A percentile compares a stretch with the other conserved stretches of the same genome.
These are phyloP conservation scores for Drosophila athabasca DNA, from an alignment of 1,140 invertebrate species.

Conservation along the genomic window DNA sequence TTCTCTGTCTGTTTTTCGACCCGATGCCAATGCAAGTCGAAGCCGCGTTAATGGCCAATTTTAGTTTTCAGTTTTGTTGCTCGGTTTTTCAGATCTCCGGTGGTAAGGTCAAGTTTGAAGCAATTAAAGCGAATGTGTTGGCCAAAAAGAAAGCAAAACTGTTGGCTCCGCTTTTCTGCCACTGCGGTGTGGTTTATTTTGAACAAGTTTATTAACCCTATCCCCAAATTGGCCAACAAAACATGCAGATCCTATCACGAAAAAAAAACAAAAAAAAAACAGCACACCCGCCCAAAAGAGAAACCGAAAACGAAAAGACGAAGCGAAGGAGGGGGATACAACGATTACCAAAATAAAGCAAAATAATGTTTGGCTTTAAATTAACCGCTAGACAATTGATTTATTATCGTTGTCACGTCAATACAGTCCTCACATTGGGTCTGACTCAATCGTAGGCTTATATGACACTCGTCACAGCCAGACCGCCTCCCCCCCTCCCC, in stretches of 20 bases:
- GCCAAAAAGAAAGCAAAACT: conserved; percentile 75
- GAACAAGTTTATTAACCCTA: conserved; percentile 76
- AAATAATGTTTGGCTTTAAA: conserved; percentile 45
- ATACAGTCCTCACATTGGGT: conserved; percentile 26
- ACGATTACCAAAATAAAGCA: not conserved
- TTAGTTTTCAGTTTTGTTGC: conserved; percentile 42
- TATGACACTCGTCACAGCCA: conserved; percentile 22
- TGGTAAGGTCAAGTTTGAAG: conserved; percentile 78
- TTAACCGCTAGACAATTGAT: conserved; percentile 67
- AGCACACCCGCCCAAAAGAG: conserved; percentile 7
- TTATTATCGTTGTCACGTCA: conserved; percentile 71
- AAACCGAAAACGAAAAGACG: conserved; percentile 14
- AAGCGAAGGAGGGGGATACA: conserved; percentile 2
- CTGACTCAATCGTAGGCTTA: conserved; percentile 38
- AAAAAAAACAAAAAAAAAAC: conserved; percentile 33
- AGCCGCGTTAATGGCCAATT: conserved; percentile 67
- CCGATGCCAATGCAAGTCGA: conserved; percentile 61
- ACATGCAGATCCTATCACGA: conserved; percentile 62
- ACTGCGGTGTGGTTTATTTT: conserved; percentile 41
- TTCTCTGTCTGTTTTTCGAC: conserved; percentile 36
- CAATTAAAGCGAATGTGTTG: conserved; percentile 59
- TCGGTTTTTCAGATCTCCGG: conserved; percentile 50
- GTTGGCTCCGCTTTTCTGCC: conserved; percentile 33
- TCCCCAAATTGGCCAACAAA: conserved; percentile 31
- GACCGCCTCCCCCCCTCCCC: conserved; percentile 19